phyloP scores from a whole-genome alignment of 2,113 vertebrate species.

The Pseudorasbora parva region DNA sequence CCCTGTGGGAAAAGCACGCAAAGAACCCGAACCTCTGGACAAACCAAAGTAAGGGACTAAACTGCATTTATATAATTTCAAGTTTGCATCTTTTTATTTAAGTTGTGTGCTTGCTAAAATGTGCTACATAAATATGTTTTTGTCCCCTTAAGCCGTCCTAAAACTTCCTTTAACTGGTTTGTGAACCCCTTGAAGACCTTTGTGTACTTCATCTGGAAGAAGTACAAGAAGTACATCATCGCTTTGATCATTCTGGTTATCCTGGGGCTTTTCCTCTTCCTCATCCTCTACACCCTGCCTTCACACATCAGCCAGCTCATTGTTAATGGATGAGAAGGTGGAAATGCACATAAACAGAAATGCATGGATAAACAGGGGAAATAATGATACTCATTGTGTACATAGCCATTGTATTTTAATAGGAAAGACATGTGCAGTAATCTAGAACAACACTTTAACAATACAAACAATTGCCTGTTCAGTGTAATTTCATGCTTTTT shows the following conservation, averaged over 20 bases:
- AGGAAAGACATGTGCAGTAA: neutral
- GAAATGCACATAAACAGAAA: neutral
- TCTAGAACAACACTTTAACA: neutral
- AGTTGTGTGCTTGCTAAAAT: neutral
- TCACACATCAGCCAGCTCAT: slow-evolving; percentile 85
- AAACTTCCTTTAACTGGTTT: slow-evolving; percentile 92
- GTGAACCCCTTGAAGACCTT: slow-evolving; percentile 94
- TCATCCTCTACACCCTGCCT: slow-evolving; percentile 89
- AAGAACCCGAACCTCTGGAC: slow-evolving; percentile 91
- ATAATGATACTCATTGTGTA: neutral
- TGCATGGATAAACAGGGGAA: neutral
- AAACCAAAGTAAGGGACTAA: slow-evolving; percentile 85
- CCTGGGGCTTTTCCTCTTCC: slow-evolving; percentile 83
- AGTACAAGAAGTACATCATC: slow-evolving; percentile 89
- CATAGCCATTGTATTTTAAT: slow-evolving; percentile 1
- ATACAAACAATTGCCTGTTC: neutral
- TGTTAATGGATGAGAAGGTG: slow-evolving; percentile 77
- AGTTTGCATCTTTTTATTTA: neutral
- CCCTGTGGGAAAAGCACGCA: slow-evolving; percentile 86
- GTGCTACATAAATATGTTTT: neutral
- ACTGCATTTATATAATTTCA: neutral
- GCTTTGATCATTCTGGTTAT: slow-evolving; percentile 78
- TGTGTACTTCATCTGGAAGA: slow-evolving; percentile 89
- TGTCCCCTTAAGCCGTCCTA: slow-evolving; percentile 80
- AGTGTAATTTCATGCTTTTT: neutral